These are phyloP conservation scores for Dromas ardeola DNA, from an alignment of 2,113 vertebrate genomes.

Conservation along the genomic window DNA sequence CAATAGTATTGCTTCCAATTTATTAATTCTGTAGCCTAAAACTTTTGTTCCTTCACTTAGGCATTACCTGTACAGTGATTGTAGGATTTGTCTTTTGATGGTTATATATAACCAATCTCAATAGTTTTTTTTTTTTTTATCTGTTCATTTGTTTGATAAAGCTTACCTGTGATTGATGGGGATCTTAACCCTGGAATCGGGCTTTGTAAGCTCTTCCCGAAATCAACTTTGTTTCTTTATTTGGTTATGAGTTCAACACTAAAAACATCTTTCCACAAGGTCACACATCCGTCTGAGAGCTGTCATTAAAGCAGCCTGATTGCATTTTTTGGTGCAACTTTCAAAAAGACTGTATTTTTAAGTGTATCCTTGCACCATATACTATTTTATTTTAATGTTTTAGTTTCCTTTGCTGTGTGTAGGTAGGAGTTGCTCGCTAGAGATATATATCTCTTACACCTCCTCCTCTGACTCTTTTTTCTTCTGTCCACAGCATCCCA, in stretches of 20 bases:
- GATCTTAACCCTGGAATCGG: neutral
- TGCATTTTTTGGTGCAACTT: fast-evolving
- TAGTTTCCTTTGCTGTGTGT: neutral
- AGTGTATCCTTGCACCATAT: neutral
- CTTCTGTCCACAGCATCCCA: neutral
- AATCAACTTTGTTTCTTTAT: neutral
- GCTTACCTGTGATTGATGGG: neutral
- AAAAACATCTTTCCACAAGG: neutral
- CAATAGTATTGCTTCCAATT: neutral
- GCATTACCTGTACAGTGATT: neutral
- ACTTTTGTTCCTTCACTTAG: neutral
- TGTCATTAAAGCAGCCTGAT: neutral
- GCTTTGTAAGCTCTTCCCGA: neutral
- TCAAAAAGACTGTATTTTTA: neutral
- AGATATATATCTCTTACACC: neutral
- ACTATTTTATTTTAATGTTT: neutral
- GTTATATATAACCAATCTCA: neutral
- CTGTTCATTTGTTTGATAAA: neutral
- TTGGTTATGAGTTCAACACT: neutral
- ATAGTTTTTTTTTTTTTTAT: fast-evolving
- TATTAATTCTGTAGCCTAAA: neutral
- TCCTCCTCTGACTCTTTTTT: neutral
- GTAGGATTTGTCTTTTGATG: neutral
- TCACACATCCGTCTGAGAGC: neutral
- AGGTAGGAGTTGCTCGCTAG: neutral